These are phyloP conservation scores for Sinelater perroti DNA, from an alignment of 2,888 invertebrate genomes.

Conservation along the genomic window DNA sequence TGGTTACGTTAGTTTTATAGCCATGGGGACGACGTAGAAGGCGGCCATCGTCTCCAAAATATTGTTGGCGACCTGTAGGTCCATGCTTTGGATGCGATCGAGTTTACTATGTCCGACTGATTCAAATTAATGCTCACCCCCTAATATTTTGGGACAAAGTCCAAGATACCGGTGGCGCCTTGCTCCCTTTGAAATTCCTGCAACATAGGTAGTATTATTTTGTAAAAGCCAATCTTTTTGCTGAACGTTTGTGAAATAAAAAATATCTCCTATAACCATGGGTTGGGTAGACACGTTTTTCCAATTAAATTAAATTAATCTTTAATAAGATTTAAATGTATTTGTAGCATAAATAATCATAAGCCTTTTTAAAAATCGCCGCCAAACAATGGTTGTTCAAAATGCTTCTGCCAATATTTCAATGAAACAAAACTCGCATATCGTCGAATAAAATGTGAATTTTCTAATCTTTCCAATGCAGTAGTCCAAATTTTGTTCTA, in stretches of 20 bases:
- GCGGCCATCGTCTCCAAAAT: constrained; percentile 61
- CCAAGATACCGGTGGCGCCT: constrained; percentile 54
- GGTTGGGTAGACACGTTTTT: constrained; percentile 64
- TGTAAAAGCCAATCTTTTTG: constrained; percentile 65
- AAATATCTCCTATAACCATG: constrained; percentile 61
- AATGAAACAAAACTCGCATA: no score
- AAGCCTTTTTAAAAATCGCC: no score
- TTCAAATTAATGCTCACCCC: constrained; percentile 58
- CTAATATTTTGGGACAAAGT: constrained; percentile 61
- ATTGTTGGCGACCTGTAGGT: constrained; percentile 59
- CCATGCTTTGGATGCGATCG: constrained; percentile 61
- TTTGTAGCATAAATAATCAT: no score
- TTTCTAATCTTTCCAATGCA: no score
- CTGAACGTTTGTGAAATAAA: constrained; percentile 62
- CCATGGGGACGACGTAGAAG: constrained; percentile 65
- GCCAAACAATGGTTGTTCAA: no score
- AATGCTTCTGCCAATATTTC: no score
- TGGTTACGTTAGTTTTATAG: constrained; percentile 60
- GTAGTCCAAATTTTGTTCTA: no score
- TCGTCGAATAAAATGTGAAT: no score
- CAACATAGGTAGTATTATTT: constrained; percentile 59
- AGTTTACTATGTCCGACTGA: constrained; percentile 57
- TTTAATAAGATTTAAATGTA: no score
- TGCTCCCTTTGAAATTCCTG: constrained; percentile 59
- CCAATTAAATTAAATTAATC: constrained; percentile 62